Evolutionary conservation across 2,113 vertebrate species (phyloP).

Genomic region (Corythornis vintsioides): DNA sequence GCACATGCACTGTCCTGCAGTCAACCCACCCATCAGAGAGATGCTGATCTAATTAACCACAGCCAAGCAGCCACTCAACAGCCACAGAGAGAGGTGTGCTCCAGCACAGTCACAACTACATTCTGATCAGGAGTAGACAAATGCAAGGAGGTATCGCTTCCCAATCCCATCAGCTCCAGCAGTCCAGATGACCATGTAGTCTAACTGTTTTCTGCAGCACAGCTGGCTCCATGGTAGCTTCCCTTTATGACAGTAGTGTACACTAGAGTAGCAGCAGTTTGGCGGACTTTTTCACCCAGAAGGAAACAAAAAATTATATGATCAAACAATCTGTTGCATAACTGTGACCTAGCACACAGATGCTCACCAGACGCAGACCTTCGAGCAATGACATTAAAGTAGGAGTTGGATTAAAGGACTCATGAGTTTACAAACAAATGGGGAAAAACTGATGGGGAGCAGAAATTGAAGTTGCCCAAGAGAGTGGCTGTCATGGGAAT

Average conservation of each 20-base stretch:
- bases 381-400: not conserved
- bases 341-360: not conserved
- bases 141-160: not conserved
- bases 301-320: not conserved
- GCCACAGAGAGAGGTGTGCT: not conserved
- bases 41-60: not conserved
- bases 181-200: constrained; percentile 44
- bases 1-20: not conserved
- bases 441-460: not conserved
- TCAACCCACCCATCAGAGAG: not conserved
- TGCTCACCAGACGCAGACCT: constrained; percentile 31
- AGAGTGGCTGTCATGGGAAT: not conserved
- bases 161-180: not conserved
- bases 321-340: not conserved
- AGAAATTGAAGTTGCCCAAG: not conserved
- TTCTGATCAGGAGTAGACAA: not conserved
- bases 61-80: not conserved
- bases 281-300: constrained; percentile 7
- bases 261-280: constrained; percentile 39
- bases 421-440: not conserved
- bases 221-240: constrained; percentile 12
- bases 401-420: not conserved
- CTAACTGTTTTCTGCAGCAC: constrained; percentile 39
- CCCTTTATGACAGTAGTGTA: constrained; percentile 45
- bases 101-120: not conserved